These are phyloP conservation scores for Drosophila seguyi DNA, from an alignment of 1,140 invertebrate genomes.

Conservation along the genomic window DNA sequence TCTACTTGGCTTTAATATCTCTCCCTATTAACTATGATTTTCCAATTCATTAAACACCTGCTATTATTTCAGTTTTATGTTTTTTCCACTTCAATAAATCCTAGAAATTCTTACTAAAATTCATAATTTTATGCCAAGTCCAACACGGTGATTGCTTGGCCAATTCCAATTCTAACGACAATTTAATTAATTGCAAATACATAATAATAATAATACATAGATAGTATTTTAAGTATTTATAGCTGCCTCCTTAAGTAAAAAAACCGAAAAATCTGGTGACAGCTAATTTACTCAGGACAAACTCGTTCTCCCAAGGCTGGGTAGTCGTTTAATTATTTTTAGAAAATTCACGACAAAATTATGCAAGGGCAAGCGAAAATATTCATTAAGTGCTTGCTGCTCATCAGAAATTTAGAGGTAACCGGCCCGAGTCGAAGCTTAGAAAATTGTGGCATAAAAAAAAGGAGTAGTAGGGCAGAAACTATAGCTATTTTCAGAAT, in stretches of 20 bases:
- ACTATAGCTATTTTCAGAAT: conserved; percentile 75
- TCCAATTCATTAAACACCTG: conserved; percentile 7
- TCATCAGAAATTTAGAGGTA: conserved; percentile 75
- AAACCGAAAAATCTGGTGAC: conserved; percentile 23
- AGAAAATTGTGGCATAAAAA: conserved; percentile 46
- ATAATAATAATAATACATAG: too few relatives aligned
- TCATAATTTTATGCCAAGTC: not conserved
- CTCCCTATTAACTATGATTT: not conserved
- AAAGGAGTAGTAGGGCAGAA: conserved; percentile 30
- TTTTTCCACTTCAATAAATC: conserved; percentile 1
- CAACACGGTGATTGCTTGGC: not conserved
- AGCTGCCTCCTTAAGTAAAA: not conserved
- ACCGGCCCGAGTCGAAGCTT: conserved; percentile 23
- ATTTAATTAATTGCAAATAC: too few relatives aligned
- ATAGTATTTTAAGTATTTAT: conserved; percentile 1
- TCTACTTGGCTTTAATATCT: not conserved
- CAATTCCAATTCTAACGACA: not conserved
- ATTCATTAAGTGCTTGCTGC: conserved; percentile 64
- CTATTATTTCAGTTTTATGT: too few relatives aligned
- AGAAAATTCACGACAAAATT: conserved; percentile 62
- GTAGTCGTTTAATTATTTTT: conserved; percentile 63
- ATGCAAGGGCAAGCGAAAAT: conserved; percentile 42
- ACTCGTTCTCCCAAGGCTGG: not conserved
- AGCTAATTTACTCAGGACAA: conserved; percentile 37
- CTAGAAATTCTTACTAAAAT: too few relatives aligned